Evolutionary conservation across 2,888 invertebrate genomes (phyloP).

Genomic region (Bugula neritina): DNA sequence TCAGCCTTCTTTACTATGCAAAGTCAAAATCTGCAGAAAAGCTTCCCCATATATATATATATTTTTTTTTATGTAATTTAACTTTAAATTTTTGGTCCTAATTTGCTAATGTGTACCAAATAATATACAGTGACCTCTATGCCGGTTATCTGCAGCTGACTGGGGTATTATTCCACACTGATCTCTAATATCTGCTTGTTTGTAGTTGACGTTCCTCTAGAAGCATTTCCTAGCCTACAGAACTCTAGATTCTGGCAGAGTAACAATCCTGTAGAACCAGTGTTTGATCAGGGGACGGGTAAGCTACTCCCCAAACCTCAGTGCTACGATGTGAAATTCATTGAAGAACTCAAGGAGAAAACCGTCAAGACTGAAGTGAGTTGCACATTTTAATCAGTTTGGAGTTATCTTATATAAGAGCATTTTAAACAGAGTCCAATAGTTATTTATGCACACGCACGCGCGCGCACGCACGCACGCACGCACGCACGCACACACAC

Average conservation of each 20-base stretch:
- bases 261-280: constrained; percentile 15
- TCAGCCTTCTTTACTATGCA: no score
- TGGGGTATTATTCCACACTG: no score
- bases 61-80: no score
- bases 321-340: background rate
- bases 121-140: no score
- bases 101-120: no score
- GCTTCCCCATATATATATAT: no score
- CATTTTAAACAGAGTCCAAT: background rate
- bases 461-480: no score
- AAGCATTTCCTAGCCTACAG: constrained; percentile 22
- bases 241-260: constrained; percentile 13
- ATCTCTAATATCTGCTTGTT: background rate
- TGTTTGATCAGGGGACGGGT: background rate
- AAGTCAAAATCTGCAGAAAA: no score
- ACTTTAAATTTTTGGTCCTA: no score
- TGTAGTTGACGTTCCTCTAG: constrained; percentile 12
- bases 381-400: background rate
- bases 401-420: background rate
- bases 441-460: background rate
- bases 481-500: no score
- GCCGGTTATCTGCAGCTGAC: no score
- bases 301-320: constrained; percentile 10
- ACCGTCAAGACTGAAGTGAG: constrained; percentile 17
- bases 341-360: background rate